A percentile compares a stretch with the other conserved stretches of the same genome.
Conservation (phyloP, 1,140 invertebrate species). For the Colletes latitarsis region DNA sequence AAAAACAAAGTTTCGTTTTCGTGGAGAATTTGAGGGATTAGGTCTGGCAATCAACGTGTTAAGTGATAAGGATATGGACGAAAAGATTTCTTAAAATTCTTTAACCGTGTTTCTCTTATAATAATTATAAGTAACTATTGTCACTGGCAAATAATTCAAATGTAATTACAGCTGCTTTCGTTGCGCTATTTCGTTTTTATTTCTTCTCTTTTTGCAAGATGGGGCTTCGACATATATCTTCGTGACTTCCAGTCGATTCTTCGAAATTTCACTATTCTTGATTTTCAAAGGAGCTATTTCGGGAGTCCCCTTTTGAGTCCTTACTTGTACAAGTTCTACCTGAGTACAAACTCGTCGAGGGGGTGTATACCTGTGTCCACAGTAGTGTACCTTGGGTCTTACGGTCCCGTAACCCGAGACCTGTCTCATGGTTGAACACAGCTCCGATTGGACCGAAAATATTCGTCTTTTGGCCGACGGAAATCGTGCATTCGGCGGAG, state of each 20-base stretch:
- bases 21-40: no score
- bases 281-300: constrained; percentile 18
- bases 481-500: constrained; percentile 40
- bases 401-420: constrained; percentile 33
- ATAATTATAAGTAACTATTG: no score
- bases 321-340: constrained; percentile 15
- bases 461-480: constrained; percentile 13
- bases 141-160: no score
- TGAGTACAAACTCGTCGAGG: constrained; percentile 18
- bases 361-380: constrained; percentile 23
- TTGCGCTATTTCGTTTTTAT: no score
- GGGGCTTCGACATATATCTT: no score
- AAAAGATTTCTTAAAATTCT: no score
- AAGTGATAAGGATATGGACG: no score
- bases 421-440: constrained; percentile 1
- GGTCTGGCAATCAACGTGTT: no score
- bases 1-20: no score
- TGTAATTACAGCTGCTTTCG: no score
- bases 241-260: background rate
- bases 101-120: no score
- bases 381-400: constrained; percentile 10
- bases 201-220: no score
- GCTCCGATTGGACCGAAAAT: constrained; percentile 11
- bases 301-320: background rate
- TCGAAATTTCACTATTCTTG: constrained; percentile 15